These are phyloP conservation scores for Anoplius nigerrimus DNA, from an alignment of 2,888 invertebrate species.

Conservation along the genomic window DNA sequence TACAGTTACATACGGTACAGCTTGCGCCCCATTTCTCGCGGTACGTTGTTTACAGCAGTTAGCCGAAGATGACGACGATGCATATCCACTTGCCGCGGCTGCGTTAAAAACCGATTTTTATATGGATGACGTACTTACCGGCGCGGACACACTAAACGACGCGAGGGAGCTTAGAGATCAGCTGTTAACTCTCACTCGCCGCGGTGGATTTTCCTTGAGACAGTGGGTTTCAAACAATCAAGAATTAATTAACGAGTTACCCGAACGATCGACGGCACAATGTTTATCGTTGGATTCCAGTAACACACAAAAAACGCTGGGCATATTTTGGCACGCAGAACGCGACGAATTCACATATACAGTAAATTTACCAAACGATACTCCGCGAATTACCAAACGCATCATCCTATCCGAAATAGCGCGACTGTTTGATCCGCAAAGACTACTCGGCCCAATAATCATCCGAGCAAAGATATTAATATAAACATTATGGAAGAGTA, in stretches of 20 bases:
- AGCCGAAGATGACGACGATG: neutral
- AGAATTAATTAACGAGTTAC: neutral
- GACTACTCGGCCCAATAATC: neutral
- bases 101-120: neutral
- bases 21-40: neutral
- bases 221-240: neutral
- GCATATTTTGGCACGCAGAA: too few relatives aligned
- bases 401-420: neutral
- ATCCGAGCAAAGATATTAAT: neutral
- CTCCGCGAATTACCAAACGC: neutral
- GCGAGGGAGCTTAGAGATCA: neutral
- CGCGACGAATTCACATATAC: too few relatives aligned
- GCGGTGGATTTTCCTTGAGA: neutral
- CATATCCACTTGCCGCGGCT: neutral
- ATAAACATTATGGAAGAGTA: neutral
- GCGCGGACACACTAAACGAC: neutral
- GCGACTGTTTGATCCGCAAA: neutral
- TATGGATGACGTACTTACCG: constrained; percentile 1
- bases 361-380: too few relatives aligned
- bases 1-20: constrained; percentile 5
- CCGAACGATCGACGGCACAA: too few relatives aligned
- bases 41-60: neutral
- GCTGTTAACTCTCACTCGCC: neutral
- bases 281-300: too few relatives aligned
- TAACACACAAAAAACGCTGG: too few relatives aligned